These are phyloP conservation scores for Ochotona princeps DNA, from an alignment of 2,113 vertebrate genomes.

Conservation along the genomic window DNA sequence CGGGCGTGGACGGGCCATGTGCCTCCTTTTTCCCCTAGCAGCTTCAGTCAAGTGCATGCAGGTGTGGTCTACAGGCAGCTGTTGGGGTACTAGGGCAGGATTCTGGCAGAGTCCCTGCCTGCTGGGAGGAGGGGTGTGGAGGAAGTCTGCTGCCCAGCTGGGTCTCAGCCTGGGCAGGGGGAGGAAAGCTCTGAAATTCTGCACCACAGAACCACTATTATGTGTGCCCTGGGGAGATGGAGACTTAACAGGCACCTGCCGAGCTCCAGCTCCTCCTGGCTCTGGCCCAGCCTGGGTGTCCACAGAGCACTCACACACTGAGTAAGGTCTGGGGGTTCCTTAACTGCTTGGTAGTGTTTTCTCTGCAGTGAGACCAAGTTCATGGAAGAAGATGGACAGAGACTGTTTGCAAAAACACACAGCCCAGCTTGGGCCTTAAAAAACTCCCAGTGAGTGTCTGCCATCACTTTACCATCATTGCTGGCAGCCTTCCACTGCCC, in stretches of 20 bases:
- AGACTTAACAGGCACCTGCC: neutral
- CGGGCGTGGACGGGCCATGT: neutral
- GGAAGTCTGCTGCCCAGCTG: neutral
- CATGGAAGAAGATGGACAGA: slow-evolving; percentile 2
- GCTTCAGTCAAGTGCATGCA: neutral
- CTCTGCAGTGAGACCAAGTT: neutral
- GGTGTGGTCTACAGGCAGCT: slow-evolving; percentile 42
- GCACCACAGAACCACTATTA: neutral
- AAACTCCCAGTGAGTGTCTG: slow-evolving; percentile 19
- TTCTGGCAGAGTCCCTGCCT: neutral
- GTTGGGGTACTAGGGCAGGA: neutral
- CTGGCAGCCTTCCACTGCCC: neutral
- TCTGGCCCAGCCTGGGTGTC: neutral
- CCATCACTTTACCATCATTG: slow-evolving; percentile 48
- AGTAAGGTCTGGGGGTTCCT: fast-evolving
- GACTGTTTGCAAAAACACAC: slow-evolving; percentile 20
- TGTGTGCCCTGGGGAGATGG: neutral
- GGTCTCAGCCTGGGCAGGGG: neutral
- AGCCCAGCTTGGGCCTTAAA: slow-evolving; percentile 6
- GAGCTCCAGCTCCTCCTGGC: neutral
- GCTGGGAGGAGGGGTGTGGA: neutral
- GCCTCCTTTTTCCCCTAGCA: neutral
- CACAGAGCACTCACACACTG: neutral
- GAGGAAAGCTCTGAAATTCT: neutral
- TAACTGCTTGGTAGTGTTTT: neutral